Evolutionary conservation across 2,113 vertebrate genomes (phyloP).

Genomic region (Misgurnus anguillicaudatus): DNA sequence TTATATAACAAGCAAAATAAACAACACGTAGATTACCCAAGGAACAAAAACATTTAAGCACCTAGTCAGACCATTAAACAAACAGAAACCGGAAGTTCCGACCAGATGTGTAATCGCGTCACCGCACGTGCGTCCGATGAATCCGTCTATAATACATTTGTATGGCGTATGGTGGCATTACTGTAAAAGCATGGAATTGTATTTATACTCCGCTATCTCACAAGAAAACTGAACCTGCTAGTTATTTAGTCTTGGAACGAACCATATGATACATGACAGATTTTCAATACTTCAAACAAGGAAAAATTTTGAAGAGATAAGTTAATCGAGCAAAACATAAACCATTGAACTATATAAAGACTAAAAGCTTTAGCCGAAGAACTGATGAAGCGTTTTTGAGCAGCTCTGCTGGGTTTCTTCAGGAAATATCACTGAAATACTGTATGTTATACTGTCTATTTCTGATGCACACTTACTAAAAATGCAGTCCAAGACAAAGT

Average conservation of each 20-base stretch:
- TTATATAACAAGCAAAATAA: too few species aligned
- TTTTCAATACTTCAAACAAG: background rate
- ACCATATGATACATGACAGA: conserved; percentile 14
- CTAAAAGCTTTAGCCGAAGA: background rate
- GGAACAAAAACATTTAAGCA: too few species aligned
- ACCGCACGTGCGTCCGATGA: too few species aligned
- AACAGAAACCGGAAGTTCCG: too few species aligned
- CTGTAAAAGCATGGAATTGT: background rate
- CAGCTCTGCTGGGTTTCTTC: background rate
- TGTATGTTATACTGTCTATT: background rate
- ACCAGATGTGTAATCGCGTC: too few species aligned
- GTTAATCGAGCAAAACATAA: conserved; percentile 1
- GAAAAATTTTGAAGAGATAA: conserved; percentile 3
- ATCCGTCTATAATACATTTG: too few species aligned
- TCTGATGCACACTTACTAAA: conserved; percentile 18
- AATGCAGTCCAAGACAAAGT: conserved; percentile 19
- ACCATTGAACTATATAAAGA: conserved; percentile 10
- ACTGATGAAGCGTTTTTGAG: conserved; percentile 14
- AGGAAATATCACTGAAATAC: background rate
- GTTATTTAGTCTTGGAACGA: background rate
- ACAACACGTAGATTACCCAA: too few species aligned
- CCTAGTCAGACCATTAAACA: too few species aligned
- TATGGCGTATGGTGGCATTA: background rate
- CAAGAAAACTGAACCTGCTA: background rate
- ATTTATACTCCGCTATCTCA: background rate